phyloP scores from a whole-genome alignment of 2,113 vertebrate genomes.

The Chaetura pelagica region DNA sequence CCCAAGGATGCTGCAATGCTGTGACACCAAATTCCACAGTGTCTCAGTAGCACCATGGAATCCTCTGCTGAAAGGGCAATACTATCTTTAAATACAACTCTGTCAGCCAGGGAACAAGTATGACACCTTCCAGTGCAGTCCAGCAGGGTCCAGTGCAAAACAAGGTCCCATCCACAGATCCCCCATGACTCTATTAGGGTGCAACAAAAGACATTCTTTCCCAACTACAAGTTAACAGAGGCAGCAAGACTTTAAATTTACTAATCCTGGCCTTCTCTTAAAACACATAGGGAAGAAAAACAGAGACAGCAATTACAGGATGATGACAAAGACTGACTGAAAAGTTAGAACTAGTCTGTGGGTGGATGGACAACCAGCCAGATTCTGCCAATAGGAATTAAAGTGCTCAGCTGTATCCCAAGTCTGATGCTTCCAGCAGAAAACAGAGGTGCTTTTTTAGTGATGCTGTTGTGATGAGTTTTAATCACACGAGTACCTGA shows the following conservation, averaged over 20 bases:
- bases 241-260: not conserved
- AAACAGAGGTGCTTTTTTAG: not conserved
- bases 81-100: not conserved
- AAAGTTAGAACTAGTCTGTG: not conserved
- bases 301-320: not conserved
- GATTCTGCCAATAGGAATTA: not conserved
- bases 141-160: not conserved
- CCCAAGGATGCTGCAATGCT: not conserved
- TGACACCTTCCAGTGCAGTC: not conserved
- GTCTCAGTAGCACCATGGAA: not conserved
- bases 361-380: not conserved
- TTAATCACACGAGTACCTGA: not conserved
- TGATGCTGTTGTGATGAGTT: not conserved
- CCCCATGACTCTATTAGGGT: not conserved
- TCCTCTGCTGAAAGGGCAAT: not conserved
- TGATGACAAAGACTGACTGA: not conserved
- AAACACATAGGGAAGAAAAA: fast-evolving
- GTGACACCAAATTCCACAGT: not conserved
- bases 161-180: not conserved
- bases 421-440: not conserved
- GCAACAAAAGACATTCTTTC: not conserved
- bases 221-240: not conserved
- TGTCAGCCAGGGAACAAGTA: not conserved
- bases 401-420: not conserved
- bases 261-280: not conserved